Evolutionary conservation across 2,888 invertebrate genomes (phyloP).

Genomic region (Xestobium rufovillosum): DNA sequence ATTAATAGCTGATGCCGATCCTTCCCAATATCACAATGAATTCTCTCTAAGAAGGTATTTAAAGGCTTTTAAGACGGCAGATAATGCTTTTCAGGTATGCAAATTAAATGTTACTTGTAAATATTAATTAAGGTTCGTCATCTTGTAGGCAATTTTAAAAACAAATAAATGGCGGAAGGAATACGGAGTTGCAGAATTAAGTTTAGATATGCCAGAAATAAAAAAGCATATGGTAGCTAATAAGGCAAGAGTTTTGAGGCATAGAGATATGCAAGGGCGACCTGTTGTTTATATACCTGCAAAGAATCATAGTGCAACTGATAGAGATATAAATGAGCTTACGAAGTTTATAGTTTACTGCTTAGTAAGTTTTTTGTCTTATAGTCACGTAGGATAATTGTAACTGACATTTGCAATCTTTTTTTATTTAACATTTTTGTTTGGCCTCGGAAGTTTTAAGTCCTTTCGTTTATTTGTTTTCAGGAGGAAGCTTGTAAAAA

Average conservation of each 20-base stretch:
- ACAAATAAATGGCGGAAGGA: constrained; percentile 74
- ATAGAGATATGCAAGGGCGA: constrained; percentile 64
- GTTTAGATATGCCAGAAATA: constrained; percentile 46
- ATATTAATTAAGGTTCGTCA: constrained; percentile 8
- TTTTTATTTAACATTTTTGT: neutral
- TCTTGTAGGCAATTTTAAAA: constrained; percentile 61
- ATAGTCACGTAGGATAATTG: too few relatives aligned
- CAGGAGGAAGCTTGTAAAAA: constrained; percentile 69
- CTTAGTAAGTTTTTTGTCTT: constrained; percentile 47
- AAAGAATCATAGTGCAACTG: constrained; percentile 64
- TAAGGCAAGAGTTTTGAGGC: constrained; percentile 62
- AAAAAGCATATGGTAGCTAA: constrained; percentile 51
- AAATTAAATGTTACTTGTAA: neutral
- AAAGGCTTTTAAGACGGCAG: constrained; percentile 65
- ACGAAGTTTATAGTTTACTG: constrained; percentile 73
- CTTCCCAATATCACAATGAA: constrained; percentile 67
- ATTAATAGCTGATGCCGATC: constrained; percentile 64
- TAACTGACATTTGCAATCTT: too few relatives aligned
- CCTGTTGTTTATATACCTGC: constrained; percentile 75
- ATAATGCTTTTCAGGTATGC: constrained; percentile 64
- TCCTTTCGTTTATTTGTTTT: constrained; percentile 16
- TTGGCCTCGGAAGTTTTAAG: neutral
- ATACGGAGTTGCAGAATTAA: constrained; percentile 58
- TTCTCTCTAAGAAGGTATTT: constrained; percentile 64
- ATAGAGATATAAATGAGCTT: constrained; percentile 66